Evolutionary conservation across 2,797 vertebrate genomes (phyloP).

Genomic region (Glossophaga mutica): DNA sequence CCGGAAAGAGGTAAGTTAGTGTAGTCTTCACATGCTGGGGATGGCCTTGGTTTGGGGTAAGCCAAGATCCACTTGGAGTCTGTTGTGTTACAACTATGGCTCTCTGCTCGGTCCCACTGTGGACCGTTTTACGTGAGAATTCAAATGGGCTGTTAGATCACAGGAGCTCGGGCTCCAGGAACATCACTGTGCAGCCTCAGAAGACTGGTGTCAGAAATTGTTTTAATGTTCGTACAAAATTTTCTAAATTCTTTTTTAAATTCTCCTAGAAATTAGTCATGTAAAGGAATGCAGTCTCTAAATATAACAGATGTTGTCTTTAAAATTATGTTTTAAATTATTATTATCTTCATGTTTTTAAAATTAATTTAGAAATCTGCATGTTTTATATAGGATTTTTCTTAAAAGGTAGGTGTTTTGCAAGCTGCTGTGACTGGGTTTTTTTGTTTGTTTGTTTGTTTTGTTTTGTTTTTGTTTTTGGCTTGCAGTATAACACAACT

Average conservation of each 20-base stretch:
- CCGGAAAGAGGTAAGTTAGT: not conserved
- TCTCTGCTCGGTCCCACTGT: not conserved
- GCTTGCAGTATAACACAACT: slow-evolving; percentile 67
- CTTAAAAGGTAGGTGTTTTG: not conserved
- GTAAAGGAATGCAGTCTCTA: not conserved
- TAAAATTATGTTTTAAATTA: not conserved
- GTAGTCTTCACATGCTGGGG: not conserved
- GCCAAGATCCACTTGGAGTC: not conserved
- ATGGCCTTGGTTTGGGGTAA: not conserved
- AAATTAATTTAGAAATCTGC: not conserved
- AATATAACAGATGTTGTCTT: not conserved
- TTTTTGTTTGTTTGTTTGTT: no score
- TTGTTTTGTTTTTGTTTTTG: not conserved
- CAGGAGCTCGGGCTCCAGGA: not conserved
- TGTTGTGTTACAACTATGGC: not conserved
- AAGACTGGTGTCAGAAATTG: not conserved
- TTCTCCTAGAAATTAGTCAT: not conserved
- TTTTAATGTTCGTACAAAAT: not conserved
- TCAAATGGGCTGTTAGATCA: not conserved
- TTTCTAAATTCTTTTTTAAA: not conserved
- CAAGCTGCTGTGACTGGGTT: not conserved
- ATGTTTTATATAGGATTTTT: not conserved
- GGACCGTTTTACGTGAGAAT: not conserved
- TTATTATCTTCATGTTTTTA: not conserved
- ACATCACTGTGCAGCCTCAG: not conserved